A percentile compares a stretch with the other conserved stretches of the same genome.
These are phyloP conservation scores for Ecliptopera silaceata DNA, from an alignment of 2,888 invertebrate genomes.

Conservation along the genomic window DNA sequence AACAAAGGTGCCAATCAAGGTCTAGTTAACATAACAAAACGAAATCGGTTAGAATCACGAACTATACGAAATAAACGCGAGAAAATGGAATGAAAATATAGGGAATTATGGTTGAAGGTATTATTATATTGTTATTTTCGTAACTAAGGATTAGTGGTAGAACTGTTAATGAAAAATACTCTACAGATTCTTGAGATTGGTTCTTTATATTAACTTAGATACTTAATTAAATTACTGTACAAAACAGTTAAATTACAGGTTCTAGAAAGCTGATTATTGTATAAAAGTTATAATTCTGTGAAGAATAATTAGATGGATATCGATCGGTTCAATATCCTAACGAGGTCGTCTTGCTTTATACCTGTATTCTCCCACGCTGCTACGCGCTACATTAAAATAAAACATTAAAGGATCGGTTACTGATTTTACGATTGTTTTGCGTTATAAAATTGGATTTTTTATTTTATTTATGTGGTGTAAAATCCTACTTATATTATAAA, in stretches of 20 bases:
- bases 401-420: conserved; percentile 3
- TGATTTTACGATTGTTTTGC: neutral
- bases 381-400: conserved; percentile 20
- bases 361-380: conserved; percentile 30
- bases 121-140: too few species aligned
- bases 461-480: neutral
- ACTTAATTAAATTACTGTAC: too few species aligned
- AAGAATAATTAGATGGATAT: neutral
- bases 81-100: neutral
- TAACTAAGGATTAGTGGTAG: too few species aligned
- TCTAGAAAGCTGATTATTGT: neutral
- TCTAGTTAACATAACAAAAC: conserved; percentile 6
- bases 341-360: conserved; percentile 22
- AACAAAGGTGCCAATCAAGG: conserved; percentile 4
- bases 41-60: neutral
- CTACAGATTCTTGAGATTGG: neutral
- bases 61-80: neutral
- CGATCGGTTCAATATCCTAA: conserved; percentile 13
- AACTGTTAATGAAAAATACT: too few species aligned
- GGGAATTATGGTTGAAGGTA: too few species aligned
- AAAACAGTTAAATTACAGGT: too few species aligned
- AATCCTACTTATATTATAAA: too few species aligned
- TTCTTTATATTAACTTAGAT: too few species aligned
- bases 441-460: too few species aligned
- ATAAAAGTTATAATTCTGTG: neutral